Evolutionary conservation across 2,113 vertebrate genomes (phyloP), one percentile per base, ranked within the genome.

Genomic region (Alosa alosa): DNA sequence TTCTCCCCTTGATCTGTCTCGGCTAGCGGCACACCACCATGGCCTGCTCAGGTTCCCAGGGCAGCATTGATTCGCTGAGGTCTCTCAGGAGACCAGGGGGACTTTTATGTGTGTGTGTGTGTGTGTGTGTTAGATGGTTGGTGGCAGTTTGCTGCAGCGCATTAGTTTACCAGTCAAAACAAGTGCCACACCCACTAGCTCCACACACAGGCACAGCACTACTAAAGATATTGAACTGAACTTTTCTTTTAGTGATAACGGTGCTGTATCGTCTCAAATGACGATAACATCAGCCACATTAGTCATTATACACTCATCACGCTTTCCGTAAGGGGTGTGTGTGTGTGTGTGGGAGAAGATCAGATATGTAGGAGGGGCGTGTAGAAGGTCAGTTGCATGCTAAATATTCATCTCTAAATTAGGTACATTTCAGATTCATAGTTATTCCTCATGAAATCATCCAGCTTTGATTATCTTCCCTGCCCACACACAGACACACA

Each of bases 1-100:
- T 81, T 84, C 84, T 84, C 50, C 81, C 86, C 83, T 86, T 87
- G 68, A 88, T 85, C 84, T 25, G 13, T 17, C 44, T 50, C 82
- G 41, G 81, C 81, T 60, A 86, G 78, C 82, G 72, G 87, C 88
- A 86, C 9, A n/a, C 83, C 82, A 60, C 86, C 84, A 60, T 82
- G 25, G 13, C 52, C 20, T 9, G 31, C 78, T 84, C 84, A 7
- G 50, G 47, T 39, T 81, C 86, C 86, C 57, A 39, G 88, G 87
- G 85, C 47, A 64, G 49, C 41, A 15, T 75, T 88, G 86, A 88
- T 82, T 78, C 22, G 44, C 81, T 68, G 8, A 50, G 84, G 47
- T 83, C 84, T 81, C 46, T 49, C 15, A 84, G 85, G 84, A 84
- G 39, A 31, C 31, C 36, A 60, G 82, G 25, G 55, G 55, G 18